phyloP scores from a whole-genome alignment of 2,113 vertebrate genomes.

The Cyphomyrus plagiostoma region DNA sequence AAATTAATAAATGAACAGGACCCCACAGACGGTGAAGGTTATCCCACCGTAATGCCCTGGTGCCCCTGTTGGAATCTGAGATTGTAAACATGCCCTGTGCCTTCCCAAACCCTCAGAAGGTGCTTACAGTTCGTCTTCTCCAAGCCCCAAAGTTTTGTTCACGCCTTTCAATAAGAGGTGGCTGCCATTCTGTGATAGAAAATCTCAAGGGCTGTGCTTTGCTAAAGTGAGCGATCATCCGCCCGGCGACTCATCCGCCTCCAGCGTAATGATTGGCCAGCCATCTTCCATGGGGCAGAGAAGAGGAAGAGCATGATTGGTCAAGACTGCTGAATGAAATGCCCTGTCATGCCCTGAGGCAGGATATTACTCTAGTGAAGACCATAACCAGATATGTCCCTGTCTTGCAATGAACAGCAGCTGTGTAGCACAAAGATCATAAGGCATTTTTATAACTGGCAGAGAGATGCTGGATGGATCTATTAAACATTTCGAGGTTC shows the following conservation, averaged over 20 bases:
- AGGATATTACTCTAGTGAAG: neutral
- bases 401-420: neutral
- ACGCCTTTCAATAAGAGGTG: neutral
- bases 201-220: neutral
- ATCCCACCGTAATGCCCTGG: neutral
- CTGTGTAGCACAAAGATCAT: neutral
- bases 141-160: neutral
- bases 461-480: neutral
- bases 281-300: neutral
- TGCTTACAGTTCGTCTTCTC: neutral
- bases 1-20: neutral
- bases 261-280: neutral
- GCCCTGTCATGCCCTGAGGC: neutral
- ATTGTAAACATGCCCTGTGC: neutral
- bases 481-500: neutral
- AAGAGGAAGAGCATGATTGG: neutral
- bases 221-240: neutral
- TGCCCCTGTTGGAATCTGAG: neutral
- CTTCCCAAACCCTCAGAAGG: neutral
- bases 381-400: neutral
- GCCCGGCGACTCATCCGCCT: neutral
- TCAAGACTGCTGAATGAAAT: neutral
- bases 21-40: neutral
- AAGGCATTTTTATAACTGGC: neutral
- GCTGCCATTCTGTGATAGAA: neutral